These are phyloP conservation scores for Lasiurus cinereus DNA, from an alignment of 2,113 vertebrate genomes.

Conservation along the genomic window DNA sequence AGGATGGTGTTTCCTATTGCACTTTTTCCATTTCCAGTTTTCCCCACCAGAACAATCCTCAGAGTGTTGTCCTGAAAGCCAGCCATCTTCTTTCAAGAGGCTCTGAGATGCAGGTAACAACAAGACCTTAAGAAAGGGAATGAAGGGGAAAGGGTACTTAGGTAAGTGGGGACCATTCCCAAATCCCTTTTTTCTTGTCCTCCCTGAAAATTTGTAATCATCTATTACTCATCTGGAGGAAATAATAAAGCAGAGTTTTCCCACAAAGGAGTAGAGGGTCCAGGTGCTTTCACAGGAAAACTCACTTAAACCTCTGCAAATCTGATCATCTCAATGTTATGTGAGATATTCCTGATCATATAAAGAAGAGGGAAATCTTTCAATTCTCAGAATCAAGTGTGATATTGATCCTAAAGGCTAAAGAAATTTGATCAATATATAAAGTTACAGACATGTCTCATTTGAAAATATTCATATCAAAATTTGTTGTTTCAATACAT, in stretches of 20 bases:
- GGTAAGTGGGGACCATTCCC: fast-evolving
- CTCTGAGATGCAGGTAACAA: too few species aligned
- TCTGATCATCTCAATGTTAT: background rate
- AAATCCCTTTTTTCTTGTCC: background rate
- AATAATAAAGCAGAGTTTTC: background rate
- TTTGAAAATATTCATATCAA: background rate
- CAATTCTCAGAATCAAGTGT: background rate
- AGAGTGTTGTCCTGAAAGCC: background rate
- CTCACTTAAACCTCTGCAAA: background rate
- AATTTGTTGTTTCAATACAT: too few species aligned
- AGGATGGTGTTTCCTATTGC: slow-evolving; percentile 70
- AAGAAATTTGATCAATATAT: background rate
- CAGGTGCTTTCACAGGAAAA: background rate
- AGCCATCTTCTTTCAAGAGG: too few species aligned
- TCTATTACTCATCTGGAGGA: background rate
- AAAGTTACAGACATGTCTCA: background rate
- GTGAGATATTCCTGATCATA: background rate
- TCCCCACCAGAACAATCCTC: slow-evolving; percentile 61
- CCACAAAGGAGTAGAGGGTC: background rate
- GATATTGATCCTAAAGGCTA: background rate
- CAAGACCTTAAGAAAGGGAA: background rate
- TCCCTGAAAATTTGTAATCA: background rate
- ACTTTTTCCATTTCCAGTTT: slow-evolving; percentile 65
- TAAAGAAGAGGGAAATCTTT: background rate
- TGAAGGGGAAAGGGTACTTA: fast-evolving